Percentiles rank a stretch among this genome's conserved stretches.
Evolutionary conservation across 2,113 vertebrate genomes (phyloP).

Genomic region (Morphnarchus princeps): DNA sequence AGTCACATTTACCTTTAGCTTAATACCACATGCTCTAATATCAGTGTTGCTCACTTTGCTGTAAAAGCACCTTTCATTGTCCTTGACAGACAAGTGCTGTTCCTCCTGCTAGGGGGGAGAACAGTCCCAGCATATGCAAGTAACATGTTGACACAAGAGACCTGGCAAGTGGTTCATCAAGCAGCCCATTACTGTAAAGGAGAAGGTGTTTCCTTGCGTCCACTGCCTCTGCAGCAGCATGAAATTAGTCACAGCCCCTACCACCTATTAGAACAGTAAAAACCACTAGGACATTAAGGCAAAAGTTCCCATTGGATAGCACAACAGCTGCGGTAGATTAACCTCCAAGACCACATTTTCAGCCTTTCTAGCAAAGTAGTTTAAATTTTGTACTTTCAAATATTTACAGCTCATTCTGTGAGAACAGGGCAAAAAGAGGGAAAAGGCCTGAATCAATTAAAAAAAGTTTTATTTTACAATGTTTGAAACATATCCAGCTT

Average conservation of each 20-base stretch:
- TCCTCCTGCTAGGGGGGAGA: neutral
- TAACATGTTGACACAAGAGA: neutral
- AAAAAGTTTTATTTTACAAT: neutral
- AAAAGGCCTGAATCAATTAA: neutral
- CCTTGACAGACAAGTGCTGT: neutral
- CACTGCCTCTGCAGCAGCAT: neutral
- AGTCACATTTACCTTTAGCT: neutral
- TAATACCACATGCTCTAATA: neutral
- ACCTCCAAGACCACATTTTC: neutral
- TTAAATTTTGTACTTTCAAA: neutral
- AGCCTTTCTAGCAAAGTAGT: neutral
- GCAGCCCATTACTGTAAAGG: neutral
- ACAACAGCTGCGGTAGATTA: neutral
- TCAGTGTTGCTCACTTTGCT: neutral
- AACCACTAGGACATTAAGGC: neutral
- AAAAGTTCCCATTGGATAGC: neutral
- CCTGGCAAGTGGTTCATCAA: neutral
- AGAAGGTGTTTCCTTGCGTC: neutral
- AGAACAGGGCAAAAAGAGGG: neutral
- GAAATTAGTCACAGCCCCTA: neutral
- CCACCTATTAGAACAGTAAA: neutral
- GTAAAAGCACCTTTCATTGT: neutral
- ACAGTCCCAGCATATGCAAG: neutral
- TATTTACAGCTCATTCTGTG: neutral
- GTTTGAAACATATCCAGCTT: neutral